These are phyloP conservation scores for Papilio aristodemus DNA, from an alignment of 1,140 invertebrate genomes.

Conservation along the genomic window DNA sequence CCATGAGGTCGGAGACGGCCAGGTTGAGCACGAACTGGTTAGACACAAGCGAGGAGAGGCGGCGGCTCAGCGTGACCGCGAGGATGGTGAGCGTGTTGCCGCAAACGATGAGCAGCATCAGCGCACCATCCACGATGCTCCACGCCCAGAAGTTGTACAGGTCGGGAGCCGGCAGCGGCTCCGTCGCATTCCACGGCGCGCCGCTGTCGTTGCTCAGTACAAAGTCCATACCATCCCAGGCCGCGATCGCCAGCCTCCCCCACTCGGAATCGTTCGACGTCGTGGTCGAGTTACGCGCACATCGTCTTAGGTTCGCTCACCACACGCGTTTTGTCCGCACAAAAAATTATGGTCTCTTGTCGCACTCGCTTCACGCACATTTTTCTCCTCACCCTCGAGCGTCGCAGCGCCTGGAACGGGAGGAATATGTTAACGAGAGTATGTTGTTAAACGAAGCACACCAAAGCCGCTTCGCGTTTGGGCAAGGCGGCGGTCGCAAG, in stretches of 20 bases:
- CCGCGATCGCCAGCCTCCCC: conserved; percentile 67
- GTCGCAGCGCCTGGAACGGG: conserved; percentile 48
- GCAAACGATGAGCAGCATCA: conserved; percentile 84
- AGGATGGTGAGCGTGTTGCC: conserved; percentile 87
- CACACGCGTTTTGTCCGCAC: conserved; percentile 50
- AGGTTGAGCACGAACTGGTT: conserved; percentile 88
- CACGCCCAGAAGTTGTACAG: conserved; percentile 81
- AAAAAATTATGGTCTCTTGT: conserved; percentile 43
- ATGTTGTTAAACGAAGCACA: neutral
- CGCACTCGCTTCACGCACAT: conserved; percentile 48
- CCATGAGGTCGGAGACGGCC: conserved; percentile 87
- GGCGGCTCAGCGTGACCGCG: conserved; percentile 84
- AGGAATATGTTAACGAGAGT: conserved; percentile 20
- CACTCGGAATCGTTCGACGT: conserved; percentile 66
- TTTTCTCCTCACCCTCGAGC: conserved; percentile 38
- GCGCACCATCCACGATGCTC: conserved; percentile 83
- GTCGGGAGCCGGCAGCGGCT: conserved; percentile 46
- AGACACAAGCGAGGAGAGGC: conserved; percentile 83
- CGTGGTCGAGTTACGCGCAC: conserved; percentile 64
- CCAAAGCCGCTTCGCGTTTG: conserved; percentile 21
- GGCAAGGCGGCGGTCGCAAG: conserved; percentile 3
- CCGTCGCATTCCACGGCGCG: conserved; percentile 58
- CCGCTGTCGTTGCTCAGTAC: conserved; percentile 63
- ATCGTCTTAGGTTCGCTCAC: conserved; percentile 58
- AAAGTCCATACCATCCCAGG: conserved; percentile 78